Evolutionary conservation across 2,797 vertebrate genomes (phyloP), one percentile per base, ranked within the genome.

Genomic region (Brotula barbata): DNA sequence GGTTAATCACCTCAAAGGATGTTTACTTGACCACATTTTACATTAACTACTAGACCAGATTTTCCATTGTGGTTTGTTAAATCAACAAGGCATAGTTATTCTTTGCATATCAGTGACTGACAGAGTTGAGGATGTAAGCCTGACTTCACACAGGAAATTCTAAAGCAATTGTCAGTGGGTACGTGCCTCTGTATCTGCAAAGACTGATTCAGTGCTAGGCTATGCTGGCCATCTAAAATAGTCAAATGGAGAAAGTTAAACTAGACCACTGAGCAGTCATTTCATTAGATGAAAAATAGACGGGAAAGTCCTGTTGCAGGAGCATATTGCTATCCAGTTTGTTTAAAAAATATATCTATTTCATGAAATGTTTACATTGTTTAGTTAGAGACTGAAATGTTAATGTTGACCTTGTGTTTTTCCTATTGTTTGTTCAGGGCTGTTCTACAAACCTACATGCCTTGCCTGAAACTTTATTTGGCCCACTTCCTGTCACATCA

Each of bases 81-180:
- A 15, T 62, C 45, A 36, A 61, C 17, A 1, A 53, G 53, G 58
- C 52, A 48, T 49, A 52, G 48, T 19, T 51, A 28, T 59, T 57
- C 15, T 66, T 58, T 56, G 66, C 20, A 57, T 64, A 37, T 23
- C 36, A 28, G 55, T 49, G 57, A 57, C 60, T 2, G 1, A 37
- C 52, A 21, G 17, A 12, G 50, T 52, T 28, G 36, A 61, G 58
- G 73, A 85, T 80, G 78, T 78, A 42, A 71, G 54, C 20, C 45
- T 62, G 33, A 65, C 34, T 52, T 77, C 17, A 78, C 58, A 74
- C 84, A 89, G 87, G 82, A 90, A 88, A 75, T 71, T 47, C 39
- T 64, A 10, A 45, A 49, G 56, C 68, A 82, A 81, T 82, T 80
- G 73, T 80, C 77, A 75, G 71, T 70, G 67, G 59, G 68, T 45